Evolutionary conservation across 2,888 invertebrate genomes (phyloP).

Genomic region (Enchytraeus crypticus): DNA sequence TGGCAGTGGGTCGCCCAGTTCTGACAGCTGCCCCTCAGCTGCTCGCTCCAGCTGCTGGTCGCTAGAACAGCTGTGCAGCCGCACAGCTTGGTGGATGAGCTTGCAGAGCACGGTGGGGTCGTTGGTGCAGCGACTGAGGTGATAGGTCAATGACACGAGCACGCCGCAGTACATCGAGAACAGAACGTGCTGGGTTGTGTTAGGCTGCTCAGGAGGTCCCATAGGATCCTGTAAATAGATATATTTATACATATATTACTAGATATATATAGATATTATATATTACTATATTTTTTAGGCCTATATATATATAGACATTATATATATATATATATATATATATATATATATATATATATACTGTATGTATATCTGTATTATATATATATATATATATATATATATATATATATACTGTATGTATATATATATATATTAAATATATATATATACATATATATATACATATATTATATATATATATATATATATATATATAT

Average conservation of each 20-base stretch:
- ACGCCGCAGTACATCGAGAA: slow-evolving; percentile 90
- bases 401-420: no score
- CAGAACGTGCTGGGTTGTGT: slow-evolving; percentile 74
- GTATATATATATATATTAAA: no score
- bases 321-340: no score
- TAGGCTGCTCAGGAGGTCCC: slow-evolving; percentile 46
- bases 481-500: no score
- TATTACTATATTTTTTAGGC: no score
- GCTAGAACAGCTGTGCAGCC: not conserved
- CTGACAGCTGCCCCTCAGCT: not conserved
- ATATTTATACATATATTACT: not conserved
- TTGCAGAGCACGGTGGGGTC: slow-evolving; percentile 70
- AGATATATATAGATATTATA: no score
- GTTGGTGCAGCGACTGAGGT: slow-evolving; percentile 81
- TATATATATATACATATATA: no score
- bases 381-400: no score
- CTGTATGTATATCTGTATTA: no score
- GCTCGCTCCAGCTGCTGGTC: not conserved
- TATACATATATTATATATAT: no score
- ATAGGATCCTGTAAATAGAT: slow-evolving; percentile 9
- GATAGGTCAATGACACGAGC: slow-evolving; percentile 78
- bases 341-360: no score
- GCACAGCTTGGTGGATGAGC: not conserved
- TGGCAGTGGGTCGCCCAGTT: not conserved
- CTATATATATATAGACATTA: no score